Evolutionary conservation across 2,888 invertebrate species (phyloP), one percentile per base, ranked within the genome.

Genomic region (Melieria omissa): DNA sequence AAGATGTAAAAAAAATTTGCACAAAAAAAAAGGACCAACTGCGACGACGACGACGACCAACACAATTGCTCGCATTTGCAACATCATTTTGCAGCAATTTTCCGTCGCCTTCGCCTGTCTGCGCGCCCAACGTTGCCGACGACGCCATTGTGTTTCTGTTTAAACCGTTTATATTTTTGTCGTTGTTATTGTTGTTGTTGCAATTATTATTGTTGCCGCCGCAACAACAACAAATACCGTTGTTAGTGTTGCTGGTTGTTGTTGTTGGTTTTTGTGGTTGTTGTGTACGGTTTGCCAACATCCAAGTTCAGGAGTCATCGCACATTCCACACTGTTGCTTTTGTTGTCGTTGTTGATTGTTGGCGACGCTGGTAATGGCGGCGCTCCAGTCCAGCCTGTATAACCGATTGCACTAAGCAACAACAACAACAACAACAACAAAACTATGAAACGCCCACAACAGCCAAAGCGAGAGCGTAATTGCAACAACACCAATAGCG

Each of bases 81-180:
- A 75, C 76, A 76, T 78, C 63, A 78, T 80, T 79, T 76, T 74
- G 70, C 74, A 75, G 75, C 75, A 75, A 75, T 79, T 79, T 78
- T 65, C 74, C 65, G 75, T 58, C 61, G 69, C 69, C 69, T 14
- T 10, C 60, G 55, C 70, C 70, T 61, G 29, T 74, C 71, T 68
- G 65, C 65, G 64, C 72, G 49, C 58, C 44, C 9, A 47, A 58
- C 49, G 45, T 14, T 42, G 42, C 64, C 12, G 45, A 52, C 55
- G 29, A 3, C 12, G 64, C 64, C 55, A 45, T 64, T 66, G 55
- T 66, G 55, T 63, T 52, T 61, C 47, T 61, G 10, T 62, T 64
- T 10, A 52, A 64, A 52, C 6, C 57, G 54, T 65, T 64, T 65
- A 45, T 54, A 29, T 42, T 41, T 49, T 65, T 54, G 44, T 29